phyloP scores from a whole-genome alignment of 2,797 vertebrate species.

The Alca torda region DNA sequence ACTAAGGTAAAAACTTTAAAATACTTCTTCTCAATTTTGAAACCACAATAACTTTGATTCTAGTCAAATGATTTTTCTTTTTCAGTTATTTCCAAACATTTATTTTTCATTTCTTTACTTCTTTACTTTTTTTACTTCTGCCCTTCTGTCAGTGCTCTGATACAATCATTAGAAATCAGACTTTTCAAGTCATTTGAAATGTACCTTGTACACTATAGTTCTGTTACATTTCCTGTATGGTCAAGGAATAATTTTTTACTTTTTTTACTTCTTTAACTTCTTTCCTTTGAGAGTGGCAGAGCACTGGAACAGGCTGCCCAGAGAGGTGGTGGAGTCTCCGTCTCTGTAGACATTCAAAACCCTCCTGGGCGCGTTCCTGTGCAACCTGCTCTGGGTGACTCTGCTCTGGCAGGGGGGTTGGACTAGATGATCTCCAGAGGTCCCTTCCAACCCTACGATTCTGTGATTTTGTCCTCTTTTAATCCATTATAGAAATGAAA shows the following conservation, averaged over 20 bases:
- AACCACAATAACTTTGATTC: not conserved
- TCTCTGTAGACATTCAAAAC: no score
- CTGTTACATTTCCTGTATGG: not conserved
- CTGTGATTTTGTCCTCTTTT: not conserved
- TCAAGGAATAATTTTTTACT: not conserved
- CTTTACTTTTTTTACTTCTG: no score
- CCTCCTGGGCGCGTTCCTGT: no score
- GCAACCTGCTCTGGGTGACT: no score
- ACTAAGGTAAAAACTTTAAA: not conserved
- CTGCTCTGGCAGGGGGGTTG: no score
- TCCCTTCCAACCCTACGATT: no score
- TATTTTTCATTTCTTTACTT: not conserved
- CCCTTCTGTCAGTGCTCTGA: not conserved
- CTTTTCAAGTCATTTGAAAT: not conserved
- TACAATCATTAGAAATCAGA: not conserved
- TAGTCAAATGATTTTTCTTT: not conserved
- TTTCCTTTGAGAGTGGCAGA: no score
- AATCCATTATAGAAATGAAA: not conserved
- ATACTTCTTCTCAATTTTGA: not conserved
- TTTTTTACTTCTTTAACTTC: no score
- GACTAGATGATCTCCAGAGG: no score
- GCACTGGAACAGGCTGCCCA: no score
- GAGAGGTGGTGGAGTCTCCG: no score
- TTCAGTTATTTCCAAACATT: not conserved
- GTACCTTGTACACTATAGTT: not conserved